Evolutionary conservation across 2,113 vertebrate species (phyloP).

Genomic region (Ptilonorhynchus violaceus): DNA sequence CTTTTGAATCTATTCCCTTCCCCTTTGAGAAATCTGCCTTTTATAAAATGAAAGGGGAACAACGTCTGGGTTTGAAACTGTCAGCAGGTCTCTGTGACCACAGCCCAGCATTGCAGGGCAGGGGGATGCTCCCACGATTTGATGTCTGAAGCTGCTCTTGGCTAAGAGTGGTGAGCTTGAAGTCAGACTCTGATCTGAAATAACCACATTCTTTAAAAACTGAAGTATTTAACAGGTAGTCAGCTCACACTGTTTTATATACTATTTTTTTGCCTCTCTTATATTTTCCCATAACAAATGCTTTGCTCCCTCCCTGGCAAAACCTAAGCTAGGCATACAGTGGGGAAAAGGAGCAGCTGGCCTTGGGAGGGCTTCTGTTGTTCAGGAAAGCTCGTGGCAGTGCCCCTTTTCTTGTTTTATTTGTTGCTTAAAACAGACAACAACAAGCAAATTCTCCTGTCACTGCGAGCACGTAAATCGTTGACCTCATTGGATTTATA

Average conservation of each 20-base stretch:
- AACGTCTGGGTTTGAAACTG: not conserved
- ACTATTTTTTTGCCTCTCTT: not conserved
- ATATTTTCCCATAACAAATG: not conserved
- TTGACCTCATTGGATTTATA: constrained; percentile 7
- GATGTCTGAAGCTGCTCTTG: not conserved
- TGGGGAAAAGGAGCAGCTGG: not conserved
- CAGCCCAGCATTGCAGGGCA: not conserved
- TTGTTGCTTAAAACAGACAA: not conserved
- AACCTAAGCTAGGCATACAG: not conserved
- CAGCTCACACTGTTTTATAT: not conserved
- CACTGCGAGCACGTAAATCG: fast-evolving
- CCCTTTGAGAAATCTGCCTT: not conserved
- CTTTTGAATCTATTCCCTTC: not conserved
- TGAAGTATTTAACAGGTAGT: not conserved
- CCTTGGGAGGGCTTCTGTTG: not conserved
- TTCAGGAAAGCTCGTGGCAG: not conserved
- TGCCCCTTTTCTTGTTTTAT: not conserved
- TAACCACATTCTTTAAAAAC: not conserved
- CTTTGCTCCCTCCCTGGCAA: not conserved
- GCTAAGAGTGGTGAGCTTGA: not conserved
- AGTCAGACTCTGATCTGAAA: not conserved
- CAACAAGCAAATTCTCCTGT: not conserved
- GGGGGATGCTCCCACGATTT: fast-evolving
- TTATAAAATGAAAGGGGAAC: constrained; percentile 24
- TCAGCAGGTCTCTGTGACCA: not conserved